Percentiles rank a stretch among this genome's conserved stretches.
Evolutionary conservation across 2,113 vertebrate species (phyloP).

Genomic region (Aldabrachelys gigantea): DNA sequence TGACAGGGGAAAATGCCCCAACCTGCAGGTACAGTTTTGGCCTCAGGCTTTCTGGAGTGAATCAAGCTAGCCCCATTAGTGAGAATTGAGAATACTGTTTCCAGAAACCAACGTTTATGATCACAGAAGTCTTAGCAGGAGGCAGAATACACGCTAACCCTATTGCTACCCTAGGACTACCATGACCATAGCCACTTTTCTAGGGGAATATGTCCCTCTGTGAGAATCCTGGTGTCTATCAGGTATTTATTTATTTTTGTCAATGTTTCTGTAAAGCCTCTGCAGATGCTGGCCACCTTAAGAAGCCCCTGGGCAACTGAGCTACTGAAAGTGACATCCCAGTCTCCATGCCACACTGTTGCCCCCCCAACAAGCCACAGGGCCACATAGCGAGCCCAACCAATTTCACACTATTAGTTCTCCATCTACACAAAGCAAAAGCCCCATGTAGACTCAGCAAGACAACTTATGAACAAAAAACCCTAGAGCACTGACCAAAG

Average conservation of each 20-base stretch:
- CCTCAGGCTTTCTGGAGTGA: background rate
- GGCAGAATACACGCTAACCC: background rate
- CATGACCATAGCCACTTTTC: background rate
- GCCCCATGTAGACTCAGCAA: rapidly evolving
- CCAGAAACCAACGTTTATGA: background rate
- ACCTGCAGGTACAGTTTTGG: background rate
- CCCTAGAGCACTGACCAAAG: rapidly evolving
- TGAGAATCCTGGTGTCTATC: rapidly evolving
- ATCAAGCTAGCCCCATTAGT: background rate
- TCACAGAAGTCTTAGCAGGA: rapidly evolving
- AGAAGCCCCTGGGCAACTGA: rapidly evolving
- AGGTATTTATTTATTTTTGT: background rate
- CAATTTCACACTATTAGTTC: background rate
- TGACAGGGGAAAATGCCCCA: background rate
- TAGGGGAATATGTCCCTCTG: rapidly evolving
- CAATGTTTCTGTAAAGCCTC: background rate
- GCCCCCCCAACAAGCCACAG: background rate
- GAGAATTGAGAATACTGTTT: background rate
- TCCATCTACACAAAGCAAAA: background rate
- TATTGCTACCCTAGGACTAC: rapidly evolving
- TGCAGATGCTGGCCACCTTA: background rate
- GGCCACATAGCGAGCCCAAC: too few species aligned
- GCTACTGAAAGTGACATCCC: rapidly evolving
- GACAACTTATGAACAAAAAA: rapidly evolving
- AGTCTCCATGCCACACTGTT: rapidly evolving